These are phyloP conservation scores for Dendrocincla fuliginosa DNA, from an alignment of 2,797 vertebrate genomes.

Conservation along the genomic window DNA sequence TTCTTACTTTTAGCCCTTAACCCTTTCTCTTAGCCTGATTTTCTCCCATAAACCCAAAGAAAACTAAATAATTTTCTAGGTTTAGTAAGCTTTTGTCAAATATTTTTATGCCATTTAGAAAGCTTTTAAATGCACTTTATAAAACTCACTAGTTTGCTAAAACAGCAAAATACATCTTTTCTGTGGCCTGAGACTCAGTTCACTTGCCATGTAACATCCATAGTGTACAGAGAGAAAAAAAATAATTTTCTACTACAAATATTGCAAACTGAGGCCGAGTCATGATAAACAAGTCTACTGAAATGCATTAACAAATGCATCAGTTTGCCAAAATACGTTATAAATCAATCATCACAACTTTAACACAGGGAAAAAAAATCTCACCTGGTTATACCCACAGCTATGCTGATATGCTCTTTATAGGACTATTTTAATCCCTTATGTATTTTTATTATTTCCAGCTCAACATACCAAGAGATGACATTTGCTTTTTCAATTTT, in stretches of 20 bases:
- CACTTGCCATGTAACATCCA: slow-evolving; percentile 19
- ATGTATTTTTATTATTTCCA: not conserved
- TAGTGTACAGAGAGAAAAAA: not conserved
- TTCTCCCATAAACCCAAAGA: not conserved
- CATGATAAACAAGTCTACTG: slow-evolving; percentile 61
- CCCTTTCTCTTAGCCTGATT: not conserved
- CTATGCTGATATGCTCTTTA: not conserved
- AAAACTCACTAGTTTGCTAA: not conserved
- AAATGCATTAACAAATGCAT: slow-evolving; percentile 58
- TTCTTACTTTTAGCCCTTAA: not conserved
- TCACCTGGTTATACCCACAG: not conserved
- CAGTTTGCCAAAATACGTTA: slow-evolving; percentile 19
- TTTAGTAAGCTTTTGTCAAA: not conserved
- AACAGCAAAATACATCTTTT: not conserved
- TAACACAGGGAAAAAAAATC: not conserved
- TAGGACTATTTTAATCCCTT: not conserved
- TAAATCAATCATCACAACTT: slow-evolving; percentile 35
- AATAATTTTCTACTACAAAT: slow-evolving; percentile 52
- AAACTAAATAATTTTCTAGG: not conserved
- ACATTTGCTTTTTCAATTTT: not conserved
- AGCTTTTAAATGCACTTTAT: not conserved
- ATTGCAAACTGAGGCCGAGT: slow-evolving; percentile 43
- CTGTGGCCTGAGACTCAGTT: not conserved
- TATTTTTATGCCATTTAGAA: not conserved
- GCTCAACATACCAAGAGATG: not conserved